Percentiles rank a stretch among this genome's conserved stretches.
Evolutionary conservation across 2,888 invertebrate species (phyloP).

Genomic region (Diplazon laetatorius): DNA sequence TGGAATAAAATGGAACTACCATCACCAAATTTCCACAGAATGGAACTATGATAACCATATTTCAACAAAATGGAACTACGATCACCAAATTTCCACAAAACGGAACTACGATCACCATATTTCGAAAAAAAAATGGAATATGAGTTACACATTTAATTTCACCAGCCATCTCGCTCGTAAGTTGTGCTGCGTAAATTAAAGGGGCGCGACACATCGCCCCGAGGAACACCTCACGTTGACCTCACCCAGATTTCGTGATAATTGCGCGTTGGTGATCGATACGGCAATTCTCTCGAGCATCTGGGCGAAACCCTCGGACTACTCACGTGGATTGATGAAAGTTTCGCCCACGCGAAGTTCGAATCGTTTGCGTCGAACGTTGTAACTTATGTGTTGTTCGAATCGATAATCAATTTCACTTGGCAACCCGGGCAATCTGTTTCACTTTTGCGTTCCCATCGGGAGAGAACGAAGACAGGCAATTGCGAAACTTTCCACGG

Average conservation of each 20-base stretch:
- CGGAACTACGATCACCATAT: too few relatives aligned
- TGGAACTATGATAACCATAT: too few relatives aligned
- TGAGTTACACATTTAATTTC: too few relatives aligned
- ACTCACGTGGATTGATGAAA: slow-evolving; percentile 50
- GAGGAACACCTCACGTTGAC: slow-evolving; percentile 13
- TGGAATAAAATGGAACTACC: too few relatives aligned
- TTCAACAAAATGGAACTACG: too few relatives aligned
- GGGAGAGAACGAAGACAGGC: too few relatives aligned
- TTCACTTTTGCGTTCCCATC: neutral
- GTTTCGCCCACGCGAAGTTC: slow-evolving; percentile 40
- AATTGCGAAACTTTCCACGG: too few relatives aligned
- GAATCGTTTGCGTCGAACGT: slow-evolving; percentile 40
- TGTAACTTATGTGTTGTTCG: slow-evolving; percentile 3
- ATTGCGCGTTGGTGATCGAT: slow-evolving; percentile 37
- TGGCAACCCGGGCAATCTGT: neutral
- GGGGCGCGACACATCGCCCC: neutral
- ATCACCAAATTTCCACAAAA: too few relatives aligned
- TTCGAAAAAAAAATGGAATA: too few relatives aligned
- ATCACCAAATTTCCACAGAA: too few relatives aligned
- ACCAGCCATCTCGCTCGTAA: too few relatives aligned
- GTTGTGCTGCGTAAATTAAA: neutral
- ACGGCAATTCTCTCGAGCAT: neutral
- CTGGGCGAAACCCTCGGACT: too few relatives aligned
- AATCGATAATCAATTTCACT: slow-evolving; percentile 10
- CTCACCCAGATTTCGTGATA: slow-evolving; percentile 39